Base-by-base conservation (phyloP, 1,140 invertebrate species). In the Scaptodrosophila lebanonensis region DNA sequence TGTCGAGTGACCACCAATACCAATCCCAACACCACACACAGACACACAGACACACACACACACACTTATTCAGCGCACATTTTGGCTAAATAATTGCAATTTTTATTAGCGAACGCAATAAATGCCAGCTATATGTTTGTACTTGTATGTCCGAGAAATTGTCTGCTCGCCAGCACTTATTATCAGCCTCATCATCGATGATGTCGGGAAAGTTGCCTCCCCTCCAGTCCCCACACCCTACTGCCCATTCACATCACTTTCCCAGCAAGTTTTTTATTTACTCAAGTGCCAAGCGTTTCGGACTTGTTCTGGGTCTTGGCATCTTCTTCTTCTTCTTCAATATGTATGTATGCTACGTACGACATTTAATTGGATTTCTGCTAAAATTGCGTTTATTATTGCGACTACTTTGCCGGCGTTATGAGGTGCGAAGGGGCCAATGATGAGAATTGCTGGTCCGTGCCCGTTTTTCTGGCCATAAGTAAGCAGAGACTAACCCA, bases 351-450 rank as follows among this genome's bases (percentile, higher is more conserved):
- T 77, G 72, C 25, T n/a, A n/a, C 58, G 47, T 33, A 54, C 35
- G 60, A 40, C 60, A 79, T 77, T 79, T 77, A 77, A 77, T 77
- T 77, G 73, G 73, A 77, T 77, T 77, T 82, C 60, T 77, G 73
- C 68, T 77, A 72, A 79, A 77, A 77, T 77, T 77, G 75, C 73
- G 73, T 79, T 77, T 77, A 77, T 77, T 79, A 79, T 68, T 77
- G 73, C 61, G 64, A 59, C 61, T 62, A 66, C 52, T 66, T 65
- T 36, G 52, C 27, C 62, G 17, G 22, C 68, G 68, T 79, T 82
- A 79, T 79, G 73, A 79, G 75, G 73, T 79, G 73, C 60, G 75
- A 79, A 79, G 73, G 65, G 60, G 68, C 73, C 68, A 77, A 65
- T 68, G 3, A 25, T 25, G 22, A 25, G 3, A 3, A 25, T 25